phyloP scores from a whole-genome alignment of 2,797 vertebrate genomes.

The Propithecus deckenii region DNA sequence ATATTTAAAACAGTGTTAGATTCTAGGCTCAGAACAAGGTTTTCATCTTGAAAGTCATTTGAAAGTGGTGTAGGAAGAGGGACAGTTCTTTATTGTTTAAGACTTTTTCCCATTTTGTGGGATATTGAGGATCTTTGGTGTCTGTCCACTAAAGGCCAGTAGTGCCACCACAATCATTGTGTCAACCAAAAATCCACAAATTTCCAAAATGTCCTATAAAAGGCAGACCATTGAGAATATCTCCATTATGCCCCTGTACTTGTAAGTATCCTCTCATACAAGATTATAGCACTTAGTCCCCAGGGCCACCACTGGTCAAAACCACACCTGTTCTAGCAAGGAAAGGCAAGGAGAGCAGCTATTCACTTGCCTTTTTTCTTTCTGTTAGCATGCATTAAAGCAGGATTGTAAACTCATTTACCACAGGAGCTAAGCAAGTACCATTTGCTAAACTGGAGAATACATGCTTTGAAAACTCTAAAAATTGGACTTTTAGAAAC shows the following conservation, averaged over 20 bases:
- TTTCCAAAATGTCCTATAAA: background rate
- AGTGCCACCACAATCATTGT: background rate
- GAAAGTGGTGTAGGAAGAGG: conserved; percentile 9
- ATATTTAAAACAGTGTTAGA: conserved; percentile 35
- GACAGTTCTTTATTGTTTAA: conserved; percentile 6
- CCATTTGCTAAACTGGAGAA: background rate
- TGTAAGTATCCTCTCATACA: background rate
- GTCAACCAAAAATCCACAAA: background rate
- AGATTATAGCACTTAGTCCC: background rate
- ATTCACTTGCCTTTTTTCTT: conserved; percentile 27
- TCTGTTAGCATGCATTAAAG: conserved; percentile 18
- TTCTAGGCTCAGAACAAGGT: conserved; percentile 33
- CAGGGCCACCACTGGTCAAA: background rate
- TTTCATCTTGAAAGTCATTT: conserved; percentile 36
- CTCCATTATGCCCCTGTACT: background rate
- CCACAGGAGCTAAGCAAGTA: background rate
- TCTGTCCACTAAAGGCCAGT: background rate
- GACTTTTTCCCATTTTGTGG: background rate
- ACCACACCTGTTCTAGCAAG: background rate
- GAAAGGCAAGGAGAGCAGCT: background rate
- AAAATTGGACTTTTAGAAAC: background rate
- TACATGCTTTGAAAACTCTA: conserved; percentile 4
- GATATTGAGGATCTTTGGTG: background rate
- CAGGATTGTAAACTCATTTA: background rate
- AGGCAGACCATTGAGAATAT: background rate